These are phyloP conservation scores for Monochamus alternatus DNA, from an alignment of 2,888 invertebrate species.

Conservation along the genomic window DNA sequence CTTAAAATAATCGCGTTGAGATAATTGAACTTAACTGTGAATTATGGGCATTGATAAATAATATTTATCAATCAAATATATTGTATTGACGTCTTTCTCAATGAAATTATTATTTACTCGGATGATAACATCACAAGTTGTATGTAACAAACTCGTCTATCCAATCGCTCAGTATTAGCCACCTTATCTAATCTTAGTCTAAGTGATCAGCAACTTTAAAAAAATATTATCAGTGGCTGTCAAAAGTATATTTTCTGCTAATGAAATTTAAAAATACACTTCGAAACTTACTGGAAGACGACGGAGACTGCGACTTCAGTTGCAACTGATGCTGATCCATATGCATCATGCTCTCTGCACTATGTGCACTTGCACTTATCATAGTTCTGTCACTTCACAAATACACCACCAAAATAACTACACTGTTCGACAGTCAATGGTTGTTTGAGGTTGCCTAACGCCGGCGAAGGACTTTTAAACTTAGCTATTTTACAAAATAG, in stretches of 20 bases:
- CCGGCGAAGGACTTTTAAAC: slow-evolving; percentile 47
- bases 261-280: no score
- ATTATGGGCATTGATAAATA: slow-evolving; percentile 7
- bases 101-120: slow-evolving; percentile 3
- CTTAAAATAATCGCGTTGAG: background rate
- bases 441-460: slow-evolving; percentile 46
- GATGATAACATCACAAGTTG: background rate
- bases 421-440: slow-evolving; percentile 34
- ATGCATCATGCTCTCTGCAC: slow-evolving; percentile 46
- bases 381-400: slow-evolving; percentile 40
- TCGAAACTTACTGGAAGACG: slow-evolving; percentile 54
- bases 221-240: background rate
- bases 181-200: slow-evolving; percentile 2
- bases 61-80: background rate
- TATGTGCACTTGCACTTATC: slow-evolving; percentile 49
- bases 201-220: background rate
- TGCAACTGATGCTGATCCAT: slow-evolving; percentile 52
- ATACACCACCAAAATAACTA: slow-evolving; percentile 30
- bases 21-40: background rate
- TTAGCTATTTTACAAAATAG: slow-evolving; percentile 41
- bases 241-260: no score
- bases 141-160: background rate
- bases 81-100: slow-evolving; percentile 20
- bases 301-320: slow-evolving; percentile 49
- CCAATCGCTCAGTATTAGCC: background rate